Evolutionary conservation across 2,888 invertebrate species (phyloP), one percentile per base, ranked within the genome.

Genomic region (Agrotis puta): DNA sequence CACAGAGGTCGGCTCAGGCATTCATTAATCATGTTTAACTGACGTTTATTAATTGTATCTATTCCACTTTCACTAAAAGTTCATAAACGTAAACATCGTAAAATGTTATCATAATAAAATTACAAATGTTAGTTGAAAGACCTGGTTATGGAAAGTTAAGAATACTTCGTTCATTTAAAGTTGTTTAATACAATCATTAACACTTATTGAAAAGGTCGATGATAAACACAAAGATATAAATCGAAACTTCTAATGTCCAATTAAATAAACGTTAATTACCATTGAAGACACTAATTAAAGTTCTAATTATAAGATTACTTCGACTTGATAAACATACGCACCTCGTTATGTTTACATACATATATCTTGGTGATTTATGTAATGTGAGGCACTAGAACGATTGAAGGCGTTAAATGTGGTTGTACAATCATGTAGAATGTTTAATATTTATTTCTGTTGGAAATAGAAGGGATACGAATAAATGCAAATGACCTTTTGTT

Each of bases 61-160:
- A 18, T 77, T 54, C 48, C 53, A 77, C 16, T 71, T 63, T 70
- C 16, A 48, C 50, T 47, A 43, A 54, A 24, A 56, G 7, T 39
- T 33, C 11, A 24, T 57, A 61, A 77, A 58, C 47, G 54, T 76
- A 61, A 77, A 56, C 27, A 33, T 48, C 14, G 6, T 62, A 53
- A 58, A 62, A 77, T 57, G 13, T 53, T 50, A 27, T 16, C 47
- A 2, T 61, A n/a, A 57, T 27, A 51, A 57, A 39, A 27, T 47
- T 45, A 16, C 22, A n/a, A 45, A 69, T 62, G 22, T 47, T 62
- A 27, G n/a, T 57, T 39, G 22, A 51, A 76, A 76, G 27, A 27
- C 20, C 22, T 14, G 5, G 43, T 45, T 58, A 24, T 24, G 27
- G 22, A 57, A 22, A 57, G 24, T 45, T n/a, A 39, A 11, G 18